These are phyloP conservation scores for Decapterus maruadsi DNA, from an alignment of 2,797 vertebrate species.

Conservation along the genomic window DNA sequence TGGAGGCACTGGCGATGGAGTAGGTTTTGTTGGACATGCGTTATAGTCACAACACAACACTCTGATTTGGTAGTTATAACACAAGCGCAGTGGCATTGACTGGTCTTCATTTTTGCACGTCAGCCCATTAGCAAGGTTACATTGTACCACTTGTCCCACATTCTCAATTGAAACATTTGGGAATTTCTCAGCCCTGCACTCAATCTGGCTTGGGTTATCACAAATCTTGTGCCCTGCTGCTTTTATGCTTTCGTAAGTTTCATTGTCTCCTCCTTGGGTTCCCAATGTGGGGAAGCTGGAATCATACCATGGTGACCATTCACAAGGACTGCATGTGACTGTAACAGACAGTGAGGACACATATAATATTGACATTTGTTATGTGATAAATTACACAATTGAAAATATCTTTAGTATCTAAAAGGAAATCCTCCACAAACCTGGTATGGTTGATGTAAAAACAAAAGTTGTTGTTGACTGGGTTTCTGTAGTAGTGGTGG, in stretches of 20 bases:
- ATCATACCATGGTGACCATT: slow-evolving; percentile 81
- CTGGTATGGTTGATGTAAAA: slow-evolving; percentile 61
- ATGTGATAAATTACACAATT: background rate
- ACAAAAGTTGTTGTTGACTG: slow-evolving; percentile 52
- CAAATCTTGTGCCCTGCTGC: slow-evolving; percentile 68
- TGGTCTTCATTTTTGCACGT: slow-evolving; percentile 73
- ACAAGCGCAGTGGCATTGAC: slow-evolving; percentile 57
- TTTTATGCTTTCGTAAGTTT: slow-evolving; percentile 50
- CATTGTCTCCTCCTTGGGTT: slow-evolving; percentile 17
- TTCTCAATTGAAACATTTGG: slow-evolving; percentile 58
- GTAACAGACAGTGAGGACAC: slow-evolving; percentile 35
- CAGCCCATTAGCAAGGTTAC: slow-evolving; percentile 60
- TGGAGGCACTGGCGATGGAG: background rate
- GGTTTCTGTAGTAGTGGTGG: slow-evolving; percentile 57
- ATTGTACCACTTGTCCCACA: slow-evolving; percentile 69
- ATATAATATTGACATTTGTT: slow-evolving; percentile 7
- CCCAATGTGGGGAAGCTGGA: slow-evolving; percentile 70
- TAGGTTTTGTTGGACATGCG: slow-evolving; percentile 33
- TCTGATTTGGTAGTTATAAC: slow-evolving; percentile 74
- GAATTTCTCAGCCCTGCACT: slow-evolving; percentile 75
- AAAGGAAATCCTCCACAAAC: slow-evolving; percentile 19
- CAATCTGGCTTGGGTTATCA: slow-evolving; percentile 59
- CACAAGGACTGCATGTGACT: slow-evolving; percentile 51
- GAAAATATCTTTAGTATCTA: background rate
- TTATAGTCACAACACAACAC: slow-evolving; percentile 66